phyloP scores from a whole-genome alignment of 37 sponge, comb jelly and placozoan species.

The Diacarnus erythraeanus region DNA sequence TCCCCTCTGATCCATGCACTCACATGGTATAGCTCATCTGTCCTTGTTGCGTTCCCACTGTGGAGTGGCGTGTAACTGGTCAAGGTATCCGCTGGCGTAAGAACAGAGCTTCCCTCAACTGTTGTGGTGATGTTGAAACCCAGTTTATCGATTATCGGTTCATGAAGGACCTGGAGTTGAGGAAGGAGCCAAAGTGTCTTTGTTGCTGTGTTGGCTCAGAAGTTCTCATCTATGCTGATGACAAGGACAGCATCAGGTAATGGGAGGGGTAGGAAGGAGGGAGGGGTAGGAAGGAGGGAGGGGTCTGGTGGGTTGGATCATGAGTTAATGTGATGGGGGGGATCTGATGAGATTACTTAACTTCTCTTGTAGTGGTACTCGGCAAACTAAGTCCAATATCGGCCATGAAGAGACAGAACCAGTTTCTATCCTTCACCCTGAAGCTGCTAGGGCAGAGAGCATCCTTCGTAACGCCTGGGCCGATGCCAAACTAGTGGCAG shows the following conservation, averaged over 20 bases:
- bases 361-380: constrained; percentile 1
- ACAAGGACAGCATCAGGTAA: constrained; percentile 70
- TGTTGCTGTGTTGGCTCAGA: constrained; percentile 85
- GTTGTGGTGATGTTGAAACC: constrained; percentile 82
- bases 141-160: constrained; percentile 88
- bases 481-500: constrained; percentile 77
- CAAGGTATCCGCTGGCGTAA: constrained; percentile 86
- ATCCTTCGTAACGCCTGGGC: constrained; percentile 87
- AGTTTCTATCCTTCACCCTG: constrained; percentile 74
- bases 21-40: constrained; percentile 50
- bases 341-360: background rate
- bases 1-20: background rate
- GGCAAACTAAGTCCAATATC: constrained; percentile 36
- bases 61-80: constrained; percentile 84
- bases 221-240: constrained; percentile 85
- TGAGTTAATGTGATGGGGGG: background rate
- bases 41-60: constrained; percentile 70
- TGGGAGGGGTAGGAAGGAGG: background rate
- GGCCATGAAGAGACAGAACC: constrained; percentile 43
- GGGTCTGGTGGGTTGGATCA: background rate
- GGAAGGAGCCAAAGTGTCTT: constrained; percentile 61
- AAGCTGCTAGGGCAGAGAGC: constrained; percentile 61
- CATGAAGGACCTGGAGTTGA: constrained; percentile 85
- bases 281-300: constrained; percentile 6
- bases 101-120: constrained; percentile 73